A percentile compares a stretch with the other conserved stretches of the same genome.
Conservation (phyloP, 92 coral and sea anemone genomes). For the Porites divaricata region DNA sequence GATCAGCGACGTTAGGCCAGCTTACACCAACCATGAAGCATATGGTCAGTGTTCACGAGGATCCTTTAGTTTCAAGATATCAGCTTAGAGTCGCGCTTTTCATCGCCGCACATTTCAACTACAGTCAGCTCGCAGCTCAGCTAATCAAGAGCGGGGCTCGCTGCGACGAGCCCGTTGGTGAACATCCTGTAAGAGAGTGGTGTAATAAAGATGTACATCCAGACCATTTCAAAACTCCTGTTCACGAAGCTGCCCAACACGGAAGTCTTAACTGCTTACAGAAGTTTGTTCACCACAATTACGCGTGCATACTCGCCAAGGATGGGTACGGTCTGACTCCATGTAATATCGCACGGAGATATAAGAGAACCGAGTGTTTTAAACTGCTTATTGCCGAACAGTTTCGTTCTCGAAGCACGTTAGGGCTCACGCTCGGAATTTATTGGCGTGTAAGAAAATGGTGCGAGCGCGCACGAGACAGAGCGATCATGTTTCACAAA, state of each 20-base stretch:
- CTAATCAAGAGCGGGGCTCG: conserved; percentile 92
- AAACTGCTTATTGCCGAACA: conserved; percentile 93
- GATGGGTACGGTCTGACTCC: conserved; percentile 94
- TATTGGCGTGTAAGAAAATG: conserved; percentile 94
- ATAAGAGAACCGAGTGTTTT: conserved; percentile 88
- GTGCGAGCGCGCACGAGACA: conserved; percentile 91
- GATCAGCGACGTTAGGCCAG: conserved; percentile 87
- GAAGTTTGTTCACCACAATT: conserved; percentile 86
- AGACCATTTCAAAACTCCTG: conserved; percentile 86
- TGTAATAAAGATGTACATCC: conserved; percentile 79
- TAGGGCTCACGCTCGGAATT: conserved; percentile 77
- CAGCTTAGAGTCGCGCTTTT: conserved; percentile 89
- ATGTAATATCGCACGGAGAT: conserved; percentile 88
- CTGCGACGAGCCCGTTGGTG: conserved; percentile 91
- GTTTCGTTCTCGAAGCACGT: conserved; percentile 88
- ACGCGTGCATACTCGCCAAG: conserved; percentile 87
- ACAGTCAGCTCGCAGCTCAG: conserved; percentile 88
- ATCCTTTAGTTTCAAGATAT: conserved; percentile 83
- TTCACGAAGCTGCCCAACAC: conserved; percentile 93
- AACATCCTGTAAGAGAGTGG: conserved; percentile 97
- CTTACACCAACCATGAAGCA: conserved; percentile 85
- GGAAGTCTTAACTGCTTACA: conserved; percentile 83
- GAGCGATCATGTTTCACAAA: conserved; percentile 85
- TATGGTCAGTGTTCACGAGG: conserved; percentile 76
- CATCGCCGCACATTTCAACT: conserved; percentile 93